Conservation (phyloP, 2,797 vertebrate species). For the Tadarida brasiliensis region DNA sequence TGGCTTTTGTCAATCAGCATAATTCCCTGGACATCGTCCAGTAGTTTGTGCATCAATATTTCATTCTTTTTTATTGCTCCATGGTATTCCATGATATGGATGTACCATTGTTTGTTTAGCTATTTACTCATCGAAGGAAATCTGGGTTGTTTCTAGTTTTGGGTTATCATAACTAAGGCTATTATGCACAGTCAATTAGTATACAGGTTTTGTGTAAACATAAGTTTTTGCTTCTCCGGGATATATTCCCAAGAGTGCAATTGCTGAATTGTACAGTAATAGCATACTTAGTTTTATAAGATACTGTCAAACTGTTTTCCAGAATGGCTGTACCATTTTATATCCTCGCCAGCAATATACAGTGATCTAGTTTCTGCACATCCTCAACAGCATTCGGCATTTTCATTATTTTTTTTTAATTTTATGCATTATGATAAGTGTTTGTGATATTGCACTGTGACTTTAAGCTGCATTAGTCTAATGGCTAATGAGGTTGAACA, state of each 20-base stretch:
- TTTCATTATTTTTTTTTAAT: background rate
- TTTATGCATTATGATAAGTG: background rate
- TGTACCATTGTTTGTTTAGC: too few species aligned
- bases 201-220: background rate
- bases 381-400: background rate
- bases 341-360: background rate
- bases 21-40: background rate
- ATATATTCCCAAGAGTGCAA: background rate
- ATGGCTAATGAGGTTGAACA: background rate
- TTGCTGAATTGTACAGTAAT: background rate
- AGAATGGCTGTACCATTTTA: background rate
- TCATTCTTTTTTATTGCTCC: background rate
- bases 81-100: too few species aligned
- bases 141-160: background rate
- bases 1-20: background rate
- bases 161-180: background rate
- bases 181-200: background rate
- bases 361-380: background rate
- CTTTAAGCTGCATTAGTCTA: background rate
- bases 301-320: background rate
- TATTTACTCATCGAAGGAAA: too few species aligned
- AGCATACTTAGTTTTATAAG: background rate
- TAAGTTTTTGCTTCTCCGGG: background rate
- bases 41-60: background rate
- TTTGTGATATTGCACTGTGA: background rate